Evolutionary conservation across 2,888 invertebrate species (phyloP), one percentile per base, ranked within the genome.

Genomic region (Cerastis leucographa): DNA sequence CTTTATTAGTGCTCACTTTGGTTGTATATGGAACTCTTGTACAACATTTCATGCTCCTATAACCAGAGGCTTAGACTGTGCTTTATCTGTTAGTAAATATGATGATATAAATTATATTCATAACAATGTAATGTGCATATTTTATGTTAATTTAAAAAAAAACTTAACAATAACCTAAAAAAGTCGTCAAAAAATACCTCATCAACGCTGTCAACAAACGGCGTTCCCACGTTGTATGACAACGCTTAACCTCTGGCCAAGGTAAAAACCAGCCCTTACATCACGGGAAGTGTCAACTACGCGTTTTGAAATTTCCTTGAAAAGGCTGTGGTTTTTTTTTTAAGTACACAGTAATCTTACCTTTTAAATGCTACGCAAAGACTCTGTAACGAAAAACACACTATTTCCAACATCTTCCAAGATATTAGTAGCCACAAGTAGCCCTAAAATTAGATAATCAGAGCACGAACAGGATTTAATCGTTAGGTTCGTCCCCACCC

Each of bases 401-500:
- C 71, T 19, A 46, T 71, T 54, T 0, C 22, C 11, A 65, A 73
- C 35, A 49, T 61, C 69, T 74, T 66, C 17, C 8, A 49, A 84
- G 64, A 42, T 64, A 42, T 64, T 17, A 64, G 79, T 66, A 44
- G 66, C 67, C 76, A 66, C 76, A 73, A 74, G 62, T 71, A 46
- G 64, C 67, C 64, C 4, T n/a, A 35, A 69, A 71, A 79, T 80
- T 90, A 80, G 62, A 3, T n/a, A 90, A 74, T 87, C 90, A 19
- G 71, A 56, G 42, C 90, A 85, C 87, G 88, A 56, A 25, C 54
- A 69, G 73, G 71, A 85, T 85, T 86, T 84, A 82, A 89, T 89
- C 88, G 85, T 85, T 87, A 86, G 85, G 85, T 83, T 79, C 72
- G 84, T 80, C 71, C 81, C 82, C 79, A 88, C 89, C 90, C 89